Base-by-base conservation (phyloP, 2,113 vertebrate species). In the Neolamprologus falcicula region DNA sequence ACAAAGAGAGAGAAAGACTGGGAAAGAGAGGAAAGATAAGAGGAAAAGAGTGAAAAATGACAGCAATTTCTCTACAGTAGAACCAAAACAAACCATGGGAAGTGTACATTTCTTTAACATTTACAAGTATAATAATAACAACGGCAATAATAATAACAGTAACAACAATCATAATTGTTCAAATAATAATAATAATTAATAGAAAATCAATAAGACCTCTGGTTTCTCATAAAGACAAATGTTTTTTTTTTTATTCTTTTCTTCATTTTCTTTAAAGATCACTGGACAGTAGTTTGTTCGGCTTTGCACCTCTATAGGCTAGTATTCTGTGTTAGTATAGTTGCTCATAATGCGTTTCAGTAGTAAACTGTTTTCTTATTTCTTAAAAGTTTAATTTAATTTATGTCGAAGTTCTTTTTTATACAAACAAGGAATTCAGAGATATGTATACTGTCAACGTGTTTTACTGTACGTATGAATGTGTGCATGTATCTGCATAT, bases 251-350 rank as follows among this genome's bases (percentile, higher is more conserved):
- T 95, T 92, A 85, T 90, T 78, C 19, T 88, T 87, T 90, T 91
- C 19, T 89, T 83, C 79, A 81, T 94, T 95, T 96, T 96, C 87
- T 95, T 96, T 96, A 96, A 96, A 97, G 96, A 96, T 96, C 95
- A 96, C 95, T 95, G 93, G 96, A 97, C 96, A 96, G 93, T 96
- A 95, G 92, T 96, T 96, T 96, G 95, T 96, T 96, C 93, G 93
- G 92, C 93, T 89, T 94, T 92, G 89, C 90, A 90, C 92, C 94
- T 94, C 97, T 97, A 95, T 86, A 95, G 93, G 95, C 96, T 97
- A 97, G 97, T 96, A 96, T 95, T 96, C 92, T 94, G 96, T 96
- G 96, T 97, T 97, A 97, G 97, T 97, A 97, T 95, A 95, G 93
- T 94, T 96, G 94, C 89, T 93, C 93, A 93, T 96, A 96, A 97